Base-by-base conservation (phyloP, 2,888 invertebrate species). In the Toxonevra muliebris region DNA sequence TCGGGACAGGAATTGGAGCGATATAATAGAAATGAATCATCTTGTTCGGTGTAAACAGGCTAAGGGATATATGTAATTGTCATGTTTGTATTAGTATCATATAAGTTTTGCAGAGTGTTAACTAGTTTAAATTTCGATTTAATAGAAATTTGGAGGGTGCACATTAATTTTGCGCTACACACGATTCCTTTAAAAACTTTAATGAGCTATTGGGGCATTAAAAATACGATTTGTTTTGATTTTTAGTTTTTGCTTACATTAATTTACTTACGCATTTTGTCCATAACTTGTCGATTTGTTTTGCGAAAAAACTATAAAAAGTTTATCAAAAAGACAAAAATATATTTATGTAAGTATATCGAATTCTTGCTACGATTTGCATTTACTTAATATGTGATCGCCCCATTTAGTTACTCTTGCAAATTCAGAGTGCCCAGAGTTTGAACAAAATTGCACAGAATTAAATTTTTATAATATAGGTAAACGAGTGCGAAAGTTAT, bases 31-130 rank as follows among this genome's bases (percentile, higher is more conserved):
- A 71, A 75, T 1, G 74, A 75, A 53, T 82, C 84, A 68, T 87
- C 85, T 53, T 89, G 85, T 76, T 90, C 90, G 68, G 91, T 90
- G 83, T 94, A 94, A 2, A 94, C 90, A n/a, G 92, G 91, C 92
- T 92, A 86, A 5, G 62, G 87, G 19, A n/a, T 20, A 30, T 3
- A n/a, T 20, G 30, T 3, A 58, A 13, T 52, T 52, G 53, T 11
- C 11, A 59, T 8, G 19, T n/a, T 52, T 17, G 58, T 45, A 60
- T 19, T 54, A 50, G 11, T 57, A 20, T 13, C 40, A 48, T 58
- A n/a, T 45, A 1, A 42, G 30, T 17, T 43, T 4, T 50, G 41
- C n/a, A 17, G 17, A 15, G 19, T n/a, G n/a, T 7, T 30, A 30
- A 2, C 7, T 30, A 30, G 30, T 30, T 30, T 30, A 30, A 30